A percentile compares a stretch with the other conserved stretches of the same genome.
phyloP scores from a whole-genome alignment of 1,140 invertebrate species.

The Gonatopus flavifemur region DNA sequence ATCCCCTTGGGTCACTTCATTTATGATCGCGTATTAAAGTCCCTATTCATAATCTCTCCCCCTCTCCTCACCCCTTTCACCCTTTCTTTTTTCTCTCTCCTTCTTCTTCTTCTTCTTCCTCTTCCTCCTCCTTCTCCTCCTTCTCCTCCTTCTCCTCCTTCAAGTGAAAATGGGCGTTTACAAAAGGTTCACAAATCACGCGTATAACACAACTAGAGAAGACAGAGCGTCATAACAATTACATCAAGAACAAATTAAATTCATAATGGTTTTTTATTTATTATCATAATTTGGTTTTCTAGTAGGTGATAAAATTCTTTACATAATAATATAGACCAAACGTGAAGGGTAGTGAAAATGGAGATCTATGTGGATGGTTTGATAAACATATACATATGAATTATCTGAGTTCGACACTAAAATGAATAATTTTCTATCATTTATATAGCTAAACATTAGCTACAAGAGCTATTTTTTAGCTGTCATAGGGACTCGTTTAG shows the following conservation, averaged over 20 bases:
- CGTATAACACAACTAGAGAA: conserved; percentile 8
- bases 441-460: too few relatives aligned
- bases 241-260: background rate
- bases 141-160: background rate
- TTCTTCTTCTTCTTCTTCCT: background rate
- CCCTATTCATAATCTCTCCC: background rate
- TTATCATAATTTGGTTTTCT: too few relatives aligned
- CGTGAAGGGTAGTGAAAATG: conserved; percentile 3
- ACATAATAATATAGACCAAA: conserved; percentile 9
- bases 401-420: too few relatives aligned
- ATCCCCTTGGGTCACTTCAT: conserved; percentile 11
- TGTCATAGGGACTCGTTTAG: too few relatives aligned
- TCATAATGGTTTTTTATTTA: too few relatives aligned
- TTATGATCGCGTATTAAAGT: conserved; percentile 10
- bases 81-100: background rate
- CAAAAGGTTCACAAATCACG: conserved; percentile 13
- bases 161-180: background rate
- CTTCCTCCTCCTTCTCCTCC: background rate
- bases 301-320: conserved; percentile 3
- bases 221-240: background rate
- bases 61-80: too few relatives aligned
- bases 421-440: too few relatives aligned
- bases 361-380: too few relatives aligned
- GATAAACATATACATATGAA: too few relatives aligned
- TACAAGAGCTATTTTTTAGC: too few relatives aligned